phyloP scores from a whole-genome alignment of 2,797 vertebrate species.

The Catharus ustulatus region DNA sequence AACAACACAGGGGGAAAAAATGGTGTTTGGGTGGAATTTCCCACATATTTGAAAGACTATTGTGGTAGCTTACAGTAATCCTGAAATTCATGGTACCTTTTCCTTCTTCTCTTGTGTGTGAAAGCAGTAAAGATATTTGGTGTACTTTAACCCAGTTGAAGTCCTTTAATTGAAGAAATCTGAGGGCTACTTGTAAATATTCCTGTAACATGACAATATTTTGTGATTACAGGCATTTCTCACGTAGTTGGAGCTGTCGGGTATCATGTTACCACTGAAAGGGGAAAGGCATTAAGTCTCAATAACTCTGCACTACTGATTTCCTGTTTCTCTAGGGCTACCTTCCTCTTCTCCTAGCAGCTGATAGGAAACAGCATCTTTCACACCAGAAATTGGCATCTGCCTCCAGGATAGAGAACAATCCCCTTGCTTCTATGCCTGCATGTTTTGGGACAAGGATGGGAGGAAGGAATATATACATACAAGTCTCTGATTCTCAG shows the following conservation, averaged over 20 bases:
- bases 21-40: neutral
- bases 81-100: neutral
- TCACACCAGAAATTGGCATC: neutral
- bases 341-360: neutral
- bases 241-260: neutral
- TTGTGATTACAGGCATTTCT: neutral
- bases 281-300: neutral
- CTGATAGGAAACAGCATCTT: neutral
- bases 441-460: rapidly evolving
- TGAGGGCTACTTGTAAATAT: neutral
- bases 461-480: rapidly evolving
- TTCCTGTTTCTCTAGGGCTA: neutral
- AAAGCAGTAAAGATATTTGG: neutral
- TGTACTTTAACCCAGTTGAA: neutral
- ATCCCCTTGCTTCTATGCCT: neutral
- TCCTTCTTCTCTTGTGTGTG: neutral
- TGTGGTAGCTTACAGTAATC: neutral
- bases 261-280: neutral
- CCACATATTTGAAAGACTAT: neutral
- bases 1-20: neutral
- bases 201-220: neutral
- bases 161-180: neutral
- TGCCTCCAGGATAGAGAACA: neutral
- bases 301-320: neutral
- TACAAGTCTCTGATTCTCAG: neutral